Evolutionary conservation across 2,797 vertebrate genomes (phyloP), one percentile per base, ranked within the genome.

Genomic region (Rhinella marina): DNA sequence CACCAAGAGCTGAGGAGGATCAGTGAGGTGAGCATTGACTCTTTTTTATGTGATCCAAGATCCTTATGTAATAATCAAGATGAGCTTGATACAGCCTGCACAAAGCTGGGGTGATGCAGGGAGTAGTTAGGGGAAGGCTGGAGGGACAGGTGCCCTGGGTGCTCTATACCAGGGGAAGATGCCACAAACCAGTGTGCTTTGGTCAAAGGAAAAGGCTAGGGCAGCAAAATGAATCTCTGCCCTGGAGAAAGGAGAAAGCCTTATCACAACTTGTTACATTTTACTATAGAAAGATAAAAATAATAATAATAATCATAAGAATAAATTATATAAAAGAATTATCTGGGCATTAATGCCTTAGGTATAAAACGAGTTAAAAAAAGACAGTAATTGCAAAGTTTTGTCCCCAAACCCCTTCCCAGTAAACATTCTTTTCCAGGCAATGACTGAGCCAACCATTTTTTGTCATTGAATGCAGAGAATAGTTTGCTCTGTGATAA

Each of bases 401-500:
- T 86, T 85, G 91, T 91, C 91, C 90, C 91, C 90, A 81, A 93
- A 90, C 90, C 91, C 25, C 52, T 91, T 92, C 91, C 91, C 78
- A 48, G 91, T 93, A 93, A 92, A 93, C 91, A 89, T 90, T 90
- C 92, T 93, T 92, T 93, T 92, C 90, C 91, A 91, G 91, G 92
- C 91, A 91, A 92, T 89, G 57, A 87, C 25, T 76, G 92, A 93
- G 94, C 93, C 93, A 94, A 93, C 91, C 83, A 93, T 89, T 93
- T 94, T 93, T 86, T 92, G 93, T 93, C 91, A 93, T 92, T 95
- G 92, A 94, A 94, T 93, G 92, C 91, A 92, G 92, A 94, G 94
- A 94, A 93, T 93, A 92, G 92, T 91, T 92, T 92, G 92, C 92
- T 94, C 92, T 92, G 92, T 93, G 94, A 94, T 93, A 94, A 92